A percentile compares a stretch with the other conserved stretches of the same genome.
phyloP scores from a whole-genome alignment of 2,113 vertebrate genomes.

The Noturus placidus region DNA sequence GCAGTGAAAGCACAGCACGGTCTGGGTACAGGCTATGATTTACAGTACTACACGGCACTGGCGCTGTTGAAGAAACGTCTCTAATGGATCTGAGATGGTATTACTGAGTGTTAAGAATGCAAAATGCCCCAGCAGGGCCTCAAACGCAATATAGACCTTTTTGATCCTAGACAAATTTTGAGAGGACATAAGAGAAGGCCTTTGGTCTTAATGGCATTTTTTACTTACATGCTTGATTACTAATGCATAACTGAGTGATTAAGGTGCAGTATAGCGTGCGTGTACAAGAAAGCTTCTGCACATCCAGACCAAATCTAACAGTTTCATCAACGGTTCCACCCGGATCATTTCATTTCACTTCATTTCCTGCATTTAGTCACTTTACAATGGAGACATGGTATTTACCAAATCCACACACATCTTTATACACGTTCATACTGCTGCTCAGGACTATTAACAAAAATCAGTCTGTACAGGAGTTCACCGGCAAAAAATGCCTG shows the following conservation, averaged over 20 bases:
- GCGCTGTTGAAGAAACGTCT: conserved; percentile 12
- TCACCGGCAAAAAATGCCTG: too few relatives aligned
- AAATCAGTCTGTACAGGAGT: too few relatives aligned
- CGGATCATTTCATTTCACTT: not conserved
- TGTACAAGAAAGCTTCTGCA: not conserved
- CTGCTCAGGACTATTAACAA: not conserved
- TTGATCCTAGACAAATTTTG: not conserved
- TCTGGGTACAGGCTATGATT: conserved; percentile 28
- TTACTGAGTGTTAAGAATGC: not conserved
- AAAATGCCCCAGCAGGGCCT: not conserved
- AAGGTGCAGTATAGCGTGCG: not conserved
- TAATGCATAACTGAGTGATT: not conserved
- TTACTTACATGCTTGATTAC: not conserved
- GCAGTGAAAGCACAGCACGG: conserved; percentile 13
- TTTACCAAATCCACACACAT: not conserved
- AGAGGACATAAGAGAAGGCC: not conserved
- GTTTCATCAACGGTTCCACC: not conserved
- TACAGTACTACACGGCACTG: not conserved
- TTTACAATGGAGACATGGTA: not conserved
- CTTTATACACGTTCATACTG: not conserved
- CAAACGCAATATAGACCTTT: not conserved
- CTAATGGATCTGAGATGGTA: conserved; percentile 2
- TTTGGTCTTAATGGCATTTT: not conserved
- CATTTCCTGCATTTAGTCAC: not conserved
- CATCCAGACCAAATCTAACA: not conserved